Evolutionary conservation across 53 echinoderm and acorn worm species (phyloP).

Genomic region (Patiria pectinifera): DNA sequence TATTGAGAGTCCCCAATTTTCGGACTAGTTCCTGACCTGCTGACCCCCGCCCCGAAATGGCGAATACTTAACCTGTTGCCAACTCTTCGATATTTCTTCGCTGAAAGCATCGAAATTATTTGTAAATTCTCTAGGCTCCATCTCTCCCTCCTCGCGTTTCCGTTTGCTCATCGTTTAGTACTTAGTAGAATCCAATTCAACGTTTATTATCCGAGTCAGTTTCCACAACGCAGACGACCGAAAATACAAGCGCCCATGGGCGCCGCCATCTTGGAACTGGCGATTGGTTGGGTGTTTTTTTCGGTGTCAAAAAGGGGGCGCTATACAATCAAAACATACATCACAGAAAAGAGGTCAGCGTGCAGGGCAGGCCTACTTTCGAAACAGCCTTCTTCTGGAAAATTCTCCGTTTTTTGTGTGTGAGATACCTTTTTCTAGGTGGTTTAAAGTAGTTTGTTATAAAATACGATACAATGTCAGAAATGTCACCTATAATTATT

Average conservation of each 20-base stretch:
- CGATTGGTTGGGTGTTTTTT: background rate
- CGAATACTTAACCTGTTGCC: background rate
- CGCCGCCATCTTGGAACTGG: conserved; percentile 50
- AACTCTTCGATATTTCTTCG: conserved; percentile 12
- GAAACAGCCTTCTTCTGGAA: too few relatives aligned
- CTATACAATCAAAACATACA: background rate
- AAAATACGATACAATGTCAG: too few relatives aligned
- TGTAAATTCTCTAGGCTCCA: conserved; percentile 61
- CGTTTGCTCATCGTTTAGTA: conserved; percentile 58
- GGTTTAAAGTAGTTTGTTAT: too few relatives aligned
- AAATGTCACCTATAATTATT: too few relatives aligned
- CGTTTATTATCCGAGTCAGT: background rate
- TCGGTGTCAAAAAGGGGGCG: conserved; percentile 35
- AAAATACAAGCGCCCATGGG: background rate
- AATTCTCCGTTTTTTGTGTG: too few relatives aligned
- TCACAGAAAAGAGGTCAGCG: too few relatives aligned
- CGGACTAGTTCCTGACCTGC: too few relatives aligned
- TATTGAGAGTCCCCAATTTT: too few relatives aligned
- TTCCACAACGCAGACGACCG: background rate
- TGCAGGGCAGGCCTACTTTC: too few relatives aligned
- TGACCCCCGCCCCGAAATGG: too few relatives aligned
- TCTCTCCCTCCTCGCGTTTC: conserved; percentile 28
- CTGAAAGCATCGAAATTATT: conserved; percentile 48
- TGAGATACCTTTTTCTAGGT: too few relatives aligned
- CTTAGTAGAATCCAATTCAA: background rate